phyloP scores from a whole-genome alignment of 1,140 invertebrate genomes.

The Leptonema lineaticorne region DNA sequence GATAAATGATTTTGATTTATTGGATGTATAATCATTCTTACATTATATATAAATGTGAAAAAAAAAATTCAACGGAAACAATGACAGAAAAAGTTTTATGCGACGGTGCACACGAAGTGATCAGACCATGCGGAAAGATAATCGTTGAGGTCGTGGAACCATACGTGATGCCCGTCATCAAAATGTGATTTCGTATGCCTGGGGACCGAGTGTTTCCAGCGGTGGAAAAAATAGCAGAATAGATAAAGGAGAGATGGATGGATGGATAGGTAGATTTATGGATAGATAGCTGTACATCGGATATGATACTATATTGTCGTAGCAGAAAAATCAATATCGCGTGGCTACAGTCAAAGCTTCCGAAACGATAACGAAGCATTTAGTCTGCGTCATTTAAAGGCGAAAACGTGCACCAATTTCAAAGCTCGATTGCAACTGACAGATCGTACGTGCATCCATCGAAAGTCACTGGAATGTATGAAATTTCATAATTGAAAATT shows the following conservation, averaged over 20 bases:
- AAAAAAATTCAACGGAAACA: too few relatives aligned
- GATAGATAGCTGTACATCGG: not conserved
- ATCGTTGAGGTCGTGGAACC: not conserved
- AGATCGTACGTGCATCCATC: too few relatives aligned
- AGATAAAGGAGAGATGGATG: not conserved
- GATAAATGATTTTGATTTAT: too few relatives aligned
- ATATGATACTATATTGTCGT: slow-evolving; percentile 3
- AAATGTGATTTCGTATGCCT: slow-evolving; percentile 14
- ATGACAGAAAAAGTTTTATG: too few relatives aligned
- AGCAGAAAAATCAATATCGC: slow-evolving; percentile 20
- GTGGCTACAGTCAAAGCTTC: not conserved
- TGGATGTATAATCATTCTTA: too few relatives aligned
- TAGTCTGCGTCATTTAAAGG: not conserved
- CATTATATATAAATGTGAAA: too few relatives aligned
- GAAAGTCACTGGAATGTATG: too few relatives aligned
- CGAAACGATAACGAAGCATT: not conserved
- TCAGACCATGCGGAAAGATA: slow-evolving; percentile 13
- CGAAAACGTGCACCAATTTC: not conserved
- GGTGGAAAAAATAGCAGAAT: not conserved
- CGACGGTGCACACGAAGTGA: not conserved
- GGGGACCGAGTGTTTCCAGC: not conserved
- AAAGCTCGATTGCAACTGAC: not conserved
- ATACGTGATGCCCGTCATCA: slow-evolving; percentile 1
- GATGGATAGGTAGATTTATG: not conserved
- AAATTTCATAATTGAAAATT: too few relatives aligned